Percentiles rank a stretch among this genome's conserved stretches.
These are phyloP conservation scores for Rhyzopertha dominica DNA, from an alignment of 1,140 invertebrate species.

Conservation along the genomic window DNA sequence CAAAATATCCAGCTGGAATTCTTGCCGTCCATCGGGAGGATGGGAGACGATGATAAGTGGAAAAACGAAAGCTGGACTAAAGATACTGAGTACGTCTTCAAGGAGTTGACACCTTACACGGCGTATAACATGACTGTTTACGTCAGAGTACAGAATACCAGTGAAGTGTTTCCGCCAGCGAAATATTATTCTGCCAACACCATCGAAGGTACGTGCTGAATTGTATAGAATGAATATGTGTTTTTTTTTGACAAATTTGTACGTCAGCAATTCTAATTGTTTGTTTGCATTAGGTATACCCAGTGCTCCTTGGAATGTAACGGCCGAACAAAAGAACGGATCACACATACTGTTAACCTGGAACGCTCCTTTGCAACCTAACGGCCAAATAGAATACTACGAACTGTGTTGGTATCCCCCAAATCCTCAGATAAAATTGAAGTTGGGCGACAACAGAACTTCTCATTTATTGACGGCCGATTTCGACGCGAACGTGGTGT, in stretches of 20 bases:
- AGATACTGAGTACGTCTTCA: conserved; percentile 54
- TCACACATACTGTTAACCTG: conserved; percentile 62
- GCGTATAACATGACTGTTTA: conserved; percentile 75
- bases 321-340: conserved; percentile 57
- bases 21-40: conserved; percentile 53
- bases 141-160: conserved; percentile 52
- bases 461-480: conserved; percentile 50
- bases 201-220: conserved; percentile 49
- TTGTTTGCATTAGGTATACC: conserved; percentile 46
- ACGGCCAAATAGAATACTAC: conserved; percentile 62
- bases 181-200: conserved; percentile 59
- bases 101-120: conserved; percentile 61
- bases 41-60: conserved; percentile 47
- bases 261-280: neutral
- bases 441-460: conserved; percentile 44
- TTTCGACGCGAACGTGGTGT: conserved; percentile 59
- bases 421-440: conserved; percentile 32
- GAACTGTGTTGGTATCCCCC: conserved; percentile 50
- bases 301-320: conserved; percentile 59
- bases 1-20: conserved; percentile 52
- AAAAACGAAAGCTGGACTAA: conserved; percentile 55
- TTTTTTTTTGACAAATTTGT: neutral
- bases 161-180: conserved; percentile 53
- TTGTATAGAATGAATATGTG: neutral
- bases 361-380: conserved; percentile 57